phyloP scores from a whole-genome alignment of 2,113 vertebrate species.

The Gambusia holbrooki region DNA sequence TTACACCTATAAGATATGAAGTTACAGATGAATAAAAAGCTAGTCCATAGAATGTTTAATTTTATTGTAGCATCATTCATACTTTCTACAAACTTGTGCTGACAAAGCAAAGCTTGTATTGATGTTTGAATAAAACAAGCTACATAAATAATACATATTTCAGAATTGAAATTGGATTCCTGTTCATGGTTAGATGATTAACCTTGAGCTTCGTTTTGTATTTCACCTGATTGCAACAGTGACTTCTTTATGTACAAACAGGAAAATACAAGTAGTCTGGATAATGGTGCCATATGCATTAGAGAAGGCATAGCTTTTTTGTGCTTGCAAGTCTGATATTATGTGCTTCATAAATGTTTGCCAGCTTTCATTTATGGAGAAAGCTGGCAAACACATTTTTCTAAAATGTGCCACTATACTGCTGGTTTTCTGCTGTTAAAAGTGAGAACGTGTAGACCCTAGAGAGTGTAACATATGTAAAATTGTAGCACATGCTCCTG shows the following conservation, averaged over 20 bases:
- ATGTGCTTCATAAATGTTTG: no score
- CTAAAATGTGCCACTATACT: no score
- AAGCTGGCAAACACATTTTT: no score
- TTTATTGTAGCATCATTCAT: constrained; percentile 40
- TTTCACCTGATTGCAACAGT: constrained; percentile 37
- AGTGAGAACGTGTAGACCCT: no score
- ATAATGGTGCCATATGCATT: no score
- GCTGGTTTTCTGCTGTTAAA: no score
- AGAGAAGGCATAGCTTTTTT: no score
- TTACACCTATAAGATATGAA: constrained; percentile 36
- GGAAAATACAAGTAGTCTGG: constrained; percentile 26
- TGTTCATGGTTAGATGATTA: constrained; percentile 39
- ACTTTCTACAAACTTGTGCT: constrained; percentile 30
- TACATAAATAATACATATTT: constrained; percentile 70
- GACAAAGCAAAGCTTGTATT: constrained; percentile 45
- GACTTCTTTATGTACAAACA: constrained; percentile 21
- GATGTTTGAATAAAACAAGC: constrained; percentile 64
- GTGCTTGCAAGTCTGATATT: no score
- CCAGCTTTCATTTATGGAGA: no score
- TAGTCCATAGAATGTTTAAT: constrained; percentile 24
- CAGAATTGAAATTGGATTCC: constrained; percentile 67
- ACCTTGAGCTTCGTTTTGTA: constrained; percentile 17
- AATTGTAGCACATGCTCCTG: no score
- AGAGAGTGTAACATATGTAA: no score
- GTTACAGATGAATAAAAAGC: constrained; percentile 31